Evolutionary conservation across 2,113 vertebrate genomes (phyloP).

Genomic region (Neodontobutis hainanensis): DNA sequence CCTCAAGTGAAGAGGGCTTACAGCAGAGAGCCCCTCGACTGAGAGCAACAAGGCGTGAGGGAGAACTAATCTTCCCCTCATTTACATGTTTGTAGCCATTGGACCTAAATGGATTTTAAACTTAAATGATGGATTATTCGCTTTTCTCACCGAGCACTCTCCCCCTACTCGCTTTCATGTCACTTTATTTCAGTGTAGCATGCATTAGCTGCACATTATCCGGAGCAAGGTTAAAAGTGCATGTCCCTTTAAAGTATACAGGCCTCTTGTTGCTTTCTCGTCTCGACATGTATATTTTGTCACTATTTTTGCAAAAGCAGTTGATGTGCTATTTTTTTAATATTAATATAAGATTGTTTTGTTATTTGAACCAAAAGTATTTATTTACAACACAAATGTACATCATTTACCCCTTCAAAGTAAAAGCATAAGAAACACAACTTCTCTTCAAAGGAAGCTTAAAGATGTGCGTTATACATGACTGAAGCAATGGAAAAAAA

Average conservation of each 20-base stretch:
- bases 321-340: background rate
- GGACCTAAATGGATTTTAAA: conserved; percentile 98
- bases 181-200: conserved; percentile 51
- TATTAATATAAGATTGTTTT: conserved; percentile 27
- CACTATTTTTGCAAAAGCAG: background rate
- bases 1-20: conserved; percentile 83
- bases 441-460: conserved; percentile 88
- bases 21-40: conserved; percentile 89
- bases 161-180: conserved; percentile 19
- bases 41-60: conserved; percentile 96
- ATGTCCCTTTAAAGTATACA: conserved; percentile 37
- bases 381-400: conserved; percentile 93
- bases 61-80: conserved; percentile 93
- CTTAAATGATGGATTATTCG: conserved; percentile 93
- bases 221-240: conserved; percentile 44
- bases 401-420: conserved; percentile 87
- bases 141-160: conserved; percentile 72
- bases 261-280: conserved; percentile 17
- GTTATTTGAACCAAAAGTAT: conserved; percentile 96
- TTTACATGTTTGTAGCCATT: conserved; percentile 97
- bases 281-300: conserved; percentile 17
- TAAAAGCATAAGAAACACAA: conserved; percentile 88
- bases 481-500: conserved; percentile 75
- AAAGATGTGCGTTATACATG: conserved; percentile 79
- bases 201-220: conserved; percentile 68